Base-by-base conservation (phyloP, 2,888 invertebrate genomes). In the Mellilla xanthometata region DNA sequence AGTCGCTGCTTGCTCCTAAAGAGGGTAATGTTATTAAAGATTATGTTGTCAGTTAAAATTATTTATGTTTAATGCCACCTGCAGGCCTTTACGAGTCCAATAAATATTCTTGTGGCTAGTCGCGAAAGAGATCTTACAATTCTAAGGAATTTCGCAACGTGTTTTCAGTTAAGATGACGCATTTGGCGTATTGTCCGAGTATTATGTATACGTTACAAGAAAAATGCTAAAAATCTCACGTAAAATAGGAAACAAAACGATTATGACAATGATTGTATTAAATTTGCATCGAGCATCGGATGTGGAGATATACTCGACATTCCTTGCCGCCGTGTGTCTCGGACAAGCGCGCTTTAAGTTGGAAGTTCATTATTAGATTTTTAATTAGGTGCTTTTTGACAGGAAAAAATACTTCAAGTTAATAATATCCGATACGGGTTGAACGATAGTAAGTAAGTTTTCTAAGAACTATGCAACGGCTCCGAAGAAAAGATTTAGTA, bases 181-280 rank as follows among this genome's bases (percentile, higher is more conserved):
- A 38, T 9, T 3, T 9, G 24, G 6, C 6, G 15, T 12, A 36
- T 52, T 52, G 50, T 53, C 44, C 39, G 43, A 26, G 19, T 11
- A 24, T n/a, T n/a, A n/a, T n/a, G 52, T 58, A 56, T 58, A 52
- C 36, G 46, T 53, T 50, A 45, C 41, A 31, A 40, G 57, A 64
- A 60, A 62, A 62, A 64, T 68, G 60, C 8, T 42, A 33, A 50
- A 51, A 66, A 64, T 55, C 52, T 24, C 23, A 31, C 10, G 30
- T 27, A 35, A 39, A 31, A 40, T 38, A 19, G 7, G 6, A 34
- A 23, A 23, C 22, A 38, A 38, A 47, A 42, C 41, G 38, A 41
- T 24, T 26, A 19, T 12, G 34, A 33, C 33, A 35, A 39, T 29
- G 28, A 12, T 32, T 15, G 31, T 19, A 30, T 9, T n/a, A 4